Base-by-base conservation (phyloP, 2,888 invertebrate genomes). In the Osmoderma eremita region DNA sequence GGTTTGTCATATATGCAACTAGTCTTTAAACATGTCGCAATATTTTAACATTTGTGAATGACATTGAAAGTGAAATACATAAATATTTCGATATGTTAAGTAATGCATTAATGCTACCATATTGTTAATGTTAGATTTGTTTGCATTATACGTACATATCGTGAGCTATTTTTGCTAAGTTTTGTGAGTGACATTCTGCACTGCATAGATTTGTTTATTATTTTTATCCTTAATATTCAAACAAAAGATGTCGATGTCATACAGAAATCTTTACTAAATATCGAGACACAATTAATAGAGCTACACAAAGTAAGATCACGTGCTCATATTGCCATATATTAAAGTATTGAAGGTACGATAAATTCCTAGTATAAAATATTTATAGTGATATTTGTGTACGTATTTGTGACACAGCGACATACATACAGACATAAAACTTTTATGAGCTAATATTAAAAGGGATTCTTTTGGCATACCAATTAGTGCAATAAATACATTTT, bases 21-120 rank as follows among this genome's bases (percentile, higher is more conserved):
- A 24, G 56, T 56, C 53, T 39, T 77, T 78, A 78, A 70, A 70
- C 18, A 62, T 75, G 74, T 75, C 74, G 71, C 76, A 76, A 79
- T 78, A 77, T 75, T 56, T 50, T 65, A 67, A 66, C 65, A 65
- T 70, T 69, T 54, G 70, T 62, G 67, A 70, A 73, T 78, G 79
- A 78, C 79, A 79, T 78, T 78, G 78, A 78, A 78, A 77, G 72
- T 73, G 71, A 74, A 58, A 74, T 74, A 30, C 30, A 30, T 30
- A 75, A 75, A 75, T 75, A 74, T 73, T 72, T 65, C 63, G 50
- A 63, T 50, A 58, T 58, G 58, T 58, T 58, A 58, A 58, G 42
- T 58, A 45, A 58, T 45, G 42, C 24, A 58, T 45, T 22, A 58
- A 42, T 39, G 42, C 58, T 58, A 42, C 58, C 58, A 58, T 58